phyloP scores from a whole-genome alignment of 2,888 invertebrate genomes.

The Malachius bipustulatus region DNA sequence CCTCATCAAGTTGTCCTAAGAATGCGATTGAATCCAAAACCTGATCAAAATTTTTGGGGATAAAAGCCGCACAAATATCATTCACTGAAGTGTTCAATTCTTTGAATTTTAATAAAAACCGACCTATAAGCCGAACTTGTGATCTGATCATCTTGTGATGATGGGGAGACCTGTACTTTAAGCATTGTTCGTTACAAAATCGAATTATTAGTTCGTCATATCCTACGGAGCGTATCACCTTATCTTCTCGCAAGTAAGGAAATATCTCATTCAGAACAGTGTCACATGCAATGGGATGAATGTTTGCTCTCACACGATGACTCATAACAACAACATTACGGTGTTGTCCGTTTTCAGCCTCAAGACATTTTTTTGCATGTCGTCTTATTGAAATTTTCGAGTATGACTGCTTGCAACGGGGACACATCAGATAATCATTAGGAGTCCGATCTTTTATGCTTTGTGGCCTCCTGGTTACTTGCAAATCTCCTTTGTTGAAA shows the following conservation, averaged over 20 bases:
- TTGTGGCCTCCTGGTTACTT: constrained; percentile 17
- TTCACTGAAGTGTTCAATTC: background rate
- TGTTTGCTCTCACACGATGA: too few species aligned
- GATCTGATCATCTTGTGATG: constrained; percentile 1
- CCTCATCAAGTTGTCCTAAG: background rate
- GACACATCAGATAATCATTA: constrained; percentile 10
- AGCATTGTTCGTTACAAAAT: background rate
- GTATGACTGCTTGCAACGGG: constrained; percentile 10
- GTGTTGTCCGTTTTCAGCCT: background rate
- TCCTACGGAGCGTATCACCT: background rate
- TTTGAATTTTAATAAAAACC: background rate
- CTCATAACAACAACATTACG: too few species aligned
- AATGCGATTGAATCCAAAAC: background rate
- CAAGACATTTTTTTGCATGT: background rate
- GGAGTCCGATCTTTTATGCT: constrained; percentile 9
- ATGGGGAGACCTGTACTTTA: background rate
- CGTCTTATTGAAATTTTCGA: constrained; percentile 5
- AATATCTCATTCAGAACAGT: too few species aligned
- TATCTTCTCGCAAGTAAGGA: background rate
- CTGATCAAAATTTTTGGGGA: background rate
- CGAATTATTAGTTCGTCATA: background rate
- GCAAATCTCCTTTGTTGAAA: constrained; percentile 17
- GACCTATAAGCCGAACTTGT: background rate
- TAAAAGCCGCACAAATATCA: background rate
- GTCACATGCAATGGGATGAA: too few species aligned